Evolutionary conservation across 2,888 invertebrate genomes (phyloP).

Genomic region (Neoitamus cyanurus): DNA sequence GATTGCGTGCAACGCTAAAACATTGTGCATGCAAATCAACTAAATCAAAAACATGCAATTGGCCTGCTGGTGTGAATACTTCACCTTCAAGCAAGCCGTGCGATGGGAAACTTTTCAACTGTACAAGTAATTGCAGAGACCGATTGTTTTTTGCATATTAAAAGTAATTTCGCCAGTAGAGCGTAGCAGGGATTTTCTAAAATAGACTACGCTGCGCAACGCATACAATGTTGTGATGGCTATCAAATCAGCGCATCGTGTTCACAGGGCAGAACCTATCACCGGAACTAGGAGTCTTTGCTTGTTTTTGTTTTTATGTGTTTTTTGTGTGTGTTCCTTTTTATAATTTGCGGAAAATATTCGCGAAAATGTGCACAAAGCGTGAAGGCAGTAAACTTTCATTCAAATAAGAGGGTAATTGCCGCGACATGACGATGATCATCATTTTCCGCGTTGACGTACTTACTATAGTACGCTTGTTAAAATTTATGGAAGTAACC

Average conservation of each 20-base stretch:
- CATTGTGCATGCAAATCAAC: not conserved
- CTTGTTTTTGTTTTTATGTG: not conserved
- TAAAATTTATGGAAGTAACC: not conserved
- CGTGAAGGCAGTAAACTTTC: not conserved
- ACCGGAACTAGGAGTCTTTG: not conserved
- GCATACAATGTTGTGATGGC: not conserved
- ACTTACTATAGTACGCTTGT: not conserved
- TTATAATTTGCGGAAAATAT: not conserved
- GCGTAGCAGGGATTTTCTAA: not conserved
- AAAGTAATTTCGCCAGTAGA: not conserved
- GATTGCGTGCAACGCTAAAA: not conserved
- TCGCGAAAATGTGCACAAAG: not conserved
- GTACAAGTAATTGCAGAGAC: not conserved
- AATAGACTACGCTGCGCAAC: not conserved
- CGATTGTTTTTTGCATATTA: not conserved
- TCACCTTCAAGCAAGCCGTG: not conserved
- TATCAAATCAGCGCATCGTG: not conserved
- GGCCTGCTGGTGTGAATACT: not conserved
- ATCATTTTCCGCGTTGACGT: not conserved
- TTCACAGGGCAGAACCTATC: not conserved
- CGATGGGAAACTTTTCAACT: not conserved
- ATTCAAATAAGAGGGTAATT: not conserved
- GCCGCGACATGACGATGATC: not conserved
- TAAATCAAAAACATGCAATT: not conserved
- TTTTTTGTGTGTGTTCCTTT: not conserved